Evolutionary conservation across 2,888 invertebrate species (phyloP), one percentile per base, ranked within the genome.

Genomic region (Cephus pulcher): DNA sequence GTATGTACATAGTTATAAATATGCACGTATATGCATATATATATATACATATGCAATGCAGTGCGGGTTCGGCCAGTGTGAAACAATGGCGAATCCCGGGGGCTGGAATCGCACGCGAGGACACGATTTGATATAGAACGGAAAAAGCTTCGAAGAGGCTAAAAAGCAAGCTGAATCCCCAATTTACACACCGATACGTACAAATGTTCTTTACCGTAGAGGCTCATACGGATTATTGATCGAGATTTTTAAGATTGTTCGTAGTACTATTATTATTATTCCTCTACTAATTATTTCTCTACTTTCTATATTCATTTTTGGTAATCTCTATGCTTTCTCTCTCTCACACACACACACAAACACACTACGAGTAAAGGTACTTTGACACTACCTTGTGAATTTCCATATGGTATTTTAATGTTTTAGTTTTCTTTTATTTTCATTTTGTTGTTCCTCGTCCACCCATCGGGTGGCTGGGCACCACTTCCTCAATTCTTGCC

Each of bases 391-490:
- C 56, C 56, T 56, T 56, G 56, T 56, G 9, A 56, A 56, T 23
- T 23, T 56, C 56, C 23, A 4, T 40, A 15, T 40, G 15, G 15
- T 40, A 15, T 40, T 40, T 15, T 15, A 15, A 40, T 15, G 15
- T 15, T 40, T 40, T 15, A 15, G 1, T 40, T 40, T 40, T 6
- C 1, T 40, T 40, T 15, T 40, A 3, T 40, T 40, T 4, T 12
- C 6, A 0, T 40, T 6, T 6, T 40, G 9, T 56, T 30, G 30
- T 30, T 30, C 30, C 1, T 30, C 1, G 30, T 30, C 30, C 30
- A 30, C 9, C 6, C 23, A 23, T 56, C 23, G 9, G 82, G 83
- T 84, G 84, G 84, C 84, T 83, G 84, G 84, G 84, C 76, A 84
- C 84, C 84, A 84, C 84, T 84, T 84, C 75, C 35, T 32, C 15